These are phyloP conservation scores for Nyctereutes procyonoides DNA, from an alignment of 2,113 vertebrate genomes.

Conservation along the genomic window DNA sequence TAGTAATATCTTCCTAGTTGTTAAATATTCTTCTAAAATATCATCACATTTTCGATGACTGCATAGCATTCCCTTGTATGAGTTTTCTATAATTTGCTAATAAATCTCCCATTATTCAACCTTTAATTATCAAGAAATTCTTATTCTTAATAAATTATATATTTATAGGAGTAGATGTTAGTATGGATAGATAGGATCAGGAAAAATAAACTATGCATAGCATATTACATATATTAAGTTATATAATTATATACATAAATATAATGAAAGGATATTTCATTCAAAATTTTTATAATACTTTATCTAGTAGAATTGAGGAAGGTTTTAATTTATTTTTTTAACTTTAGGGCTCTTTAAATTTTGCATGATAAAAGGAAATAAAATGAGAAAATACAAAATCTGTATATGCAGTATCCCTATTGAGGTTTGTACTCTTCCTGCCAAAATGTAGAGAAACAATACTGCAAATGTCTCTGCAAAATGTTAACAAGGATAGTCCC, in stretches of 20 bases:
- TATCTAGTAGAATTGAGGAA: neutral
- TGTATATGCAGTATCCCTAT: neutral
- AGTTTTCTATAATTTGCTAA: neutral
- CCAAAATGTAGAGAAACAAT: neutral
- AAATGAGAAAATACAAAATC: constrained; percentile 34
- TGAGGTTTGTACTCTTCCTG: neutral
- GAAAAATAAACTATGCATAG: neutral
- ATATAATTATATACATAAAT: neutral
- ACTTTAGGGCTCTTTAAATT: neutral
- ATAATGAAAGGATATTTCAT: neutral
- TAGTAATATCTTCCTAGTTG: neutral
- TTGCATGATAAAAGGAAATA: neutral
- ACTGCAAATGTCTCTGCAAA: neutral
- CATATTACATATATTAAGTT: neutral
- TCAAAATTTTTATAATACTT: neutral
- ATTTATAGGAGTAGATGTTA: neutral
- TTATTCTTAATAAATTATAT: neutral
- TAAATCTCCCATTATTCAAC: neutral
- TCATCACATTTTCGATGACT: constrained; percentile 8
- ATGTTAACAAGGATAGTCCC: neutral
- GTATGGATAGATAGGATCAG: neutral
- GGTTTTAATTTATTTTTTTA: neutral
- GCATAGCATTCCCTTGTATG: neutral
- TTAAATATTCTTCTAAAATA: constrained; percentile 44
- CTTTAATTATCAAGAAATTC: constrained; percentile 33